phyloP scores from a whole-genome alignment of 2,888 invertebrate species.

The Lithophane ornitopus region DNA sequence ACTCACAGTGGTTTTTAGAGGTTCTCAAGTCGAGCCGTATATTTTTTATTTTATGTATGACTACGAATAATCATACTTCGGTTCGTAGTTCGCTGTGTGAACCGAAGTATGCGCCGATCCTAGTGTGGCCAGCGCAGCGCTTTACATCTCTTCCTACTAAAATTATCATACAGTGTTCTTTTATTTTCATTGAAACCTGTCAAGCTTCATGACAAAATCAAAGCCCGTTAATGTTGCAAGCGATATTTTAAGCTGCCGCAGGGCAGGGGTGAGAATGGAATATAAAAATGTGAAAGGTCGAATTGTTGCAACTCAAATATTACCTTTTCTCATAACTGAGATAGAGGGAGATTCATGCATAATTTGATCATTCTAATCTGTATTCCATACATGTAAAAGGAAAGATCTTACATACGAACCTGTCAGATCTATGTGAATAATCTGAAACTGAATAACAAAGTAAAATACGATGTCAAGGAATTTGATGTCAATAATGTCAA shows the following conservation, averaged over 20 bases:
- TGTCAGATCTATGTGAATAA: neutral
- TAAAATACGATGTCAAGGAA: too few relatives aligned
- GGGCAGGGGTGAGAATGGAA: constrained; percentile 21
- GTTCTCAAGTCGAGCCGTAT: too few relatives aligned
- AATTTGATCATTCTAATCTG: constrained; percentile 43
- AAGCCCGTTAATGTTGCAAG: constrained; percentile 10
- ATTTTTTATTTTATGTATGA: too few relatives aligned
- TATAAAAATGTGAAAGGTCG: constrained; percentile 27
- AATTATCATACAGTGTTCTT: neutral
- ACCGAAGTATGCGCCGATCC: neutral
- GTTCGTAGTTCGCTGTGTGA: neutral
- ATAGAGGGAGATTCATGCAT: constrained; percentile 17
- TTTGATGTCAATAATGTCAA: too few relatives aligned
- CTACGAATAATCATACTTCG: neutral
- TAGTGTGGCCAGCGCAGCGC: neutral
- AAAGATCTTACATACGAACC: neutral
- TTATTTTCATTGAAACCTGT: neutral
- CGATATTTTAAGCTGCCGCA: constrained; percentile 20
- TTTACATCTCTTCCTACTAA: neutral
- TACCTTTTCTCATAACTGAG: constrained; percentile 6
- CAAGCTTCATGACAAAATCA: constrained; percentile 7
- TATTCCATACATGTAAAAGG: constrained; percentile 14
- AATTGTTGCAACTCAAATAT: constrained; percentile 24
- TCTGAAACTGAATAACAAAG: constrained; percentile 8
- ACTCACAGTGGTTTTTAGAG: too few relatives aligned